Base-by-base conservation (phyloP, 2,888 invertebrate genomes). In the Griposia aprilina region DNA sequence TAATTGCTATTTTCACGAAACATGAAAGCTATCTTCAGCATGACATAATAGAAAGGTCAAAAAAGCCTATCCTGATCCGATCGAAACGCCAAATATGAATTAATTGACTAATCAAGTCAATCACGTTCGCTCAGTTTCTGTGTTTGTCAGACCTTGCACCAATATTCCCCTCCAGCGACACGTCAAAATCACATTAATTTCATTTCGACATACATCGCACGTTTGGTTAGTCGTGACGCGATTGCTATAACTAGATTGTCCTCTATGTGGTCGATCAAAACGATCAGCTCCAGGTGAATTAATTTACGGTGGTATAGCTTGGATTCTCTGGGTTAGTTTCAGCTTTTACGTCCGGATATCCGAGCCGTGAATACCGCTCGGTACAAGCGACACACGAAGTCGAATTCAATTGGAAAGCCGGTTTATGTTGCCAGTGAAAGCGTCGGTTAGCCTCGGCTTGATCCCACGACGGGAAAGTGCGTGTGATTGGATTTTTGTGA, bases 301-400 rank as follows among this genome's bases (percentile, higher is more conserved):
- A 71, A 87, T 83, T 87, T 87, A 76, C 78, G 68, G 80, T 68
- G 57, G 17, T 74, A 67, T 36, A 80, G 67, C 83, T 83, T 80
- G 83, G 60, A 73, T 67, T 68, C 36, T 63, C 23, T 50, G 30
- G 52, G 59, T 63, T 82, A 70, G 79, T 69, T 82, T 84, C 50
- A 59, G 62, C 52, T 62, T 69, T 65, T 59, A 60, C 41, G 62
- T 55, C 13, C 17, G 36, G 17, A 78, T 74, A 72, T 84, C 72
- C 15, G 50, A 69, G n/a, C 69, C 13, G 55, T 65, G 76, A 67
- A 79, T 76, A 71, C 68, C 15, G 62, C 26, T 55, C 36, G 36
- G 57, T 71, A 62, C 23, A 20, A 3, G 15, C 65, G 30, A 30
- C 26, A 50, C 66, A 82, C 48, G 74, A 30, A 75, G 36, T 67